Base-by-base conservation (phyloP, 2,797 vertebrate genomes). In the Zalophus californianus region DNA sequence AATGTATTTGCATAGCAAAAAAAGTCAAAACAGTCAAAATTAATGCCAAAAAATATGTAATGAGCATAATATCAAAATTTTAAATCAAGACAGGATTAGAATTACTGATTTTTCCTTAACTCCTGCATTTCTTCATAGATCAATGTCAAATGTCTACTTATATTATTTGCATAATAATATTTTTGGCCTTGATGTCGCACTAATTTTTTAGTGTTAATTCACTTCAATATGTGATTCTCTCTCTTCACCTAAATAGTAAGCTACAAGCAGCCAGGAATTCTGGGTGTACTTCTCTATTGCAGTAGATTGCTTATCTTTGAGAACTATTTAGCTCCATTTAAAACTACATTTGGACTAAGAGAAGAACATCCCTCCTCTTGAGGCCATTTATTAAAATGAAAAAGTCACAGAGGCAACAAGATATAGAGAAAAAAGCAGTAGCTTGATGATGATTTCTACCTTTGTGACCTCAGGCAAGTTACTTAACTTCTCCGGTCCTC, bases 191-290 rank as follows among this genome's bases (percentile, higher is more conserved):
- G 52, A 60, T 70, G 32, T 86, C 66, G 25, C 4, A 35, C 6
- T 90, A 38, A 48, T 52, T 60, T 94, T 93, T 68, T 79, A 73
- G 23, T 52, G 38, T 77, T 78, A 91, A 90, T 38, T 95, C 64
- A n/a, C n/a, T 73, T 72, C 41, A 92, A 62, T 54, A 54, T 1
- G 29, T 56, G n/a, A 32, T 70, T 66, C 9, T 44, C 25, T 78
- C 50, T 97, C n/a, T 85, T 41, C 23, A 52, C 25, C 7, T 29
- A 35, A 20, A 25, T 14, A 7, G 0, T 50, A 54, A 80, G 27
- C 15, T 58, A 27, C n/a, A 35, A 66, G 23, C 70, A 62, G 78
- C 94, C 21, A 94, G 8, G 25, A 86, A 75, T 38, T 87, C 27
- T 77, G 7, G 13, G 10, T n/a, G 29, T 32, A 52, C 12, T n/a